Conservation (phyloP, 2,888 invertebrate species). For the Netelia melanura region DNA sequence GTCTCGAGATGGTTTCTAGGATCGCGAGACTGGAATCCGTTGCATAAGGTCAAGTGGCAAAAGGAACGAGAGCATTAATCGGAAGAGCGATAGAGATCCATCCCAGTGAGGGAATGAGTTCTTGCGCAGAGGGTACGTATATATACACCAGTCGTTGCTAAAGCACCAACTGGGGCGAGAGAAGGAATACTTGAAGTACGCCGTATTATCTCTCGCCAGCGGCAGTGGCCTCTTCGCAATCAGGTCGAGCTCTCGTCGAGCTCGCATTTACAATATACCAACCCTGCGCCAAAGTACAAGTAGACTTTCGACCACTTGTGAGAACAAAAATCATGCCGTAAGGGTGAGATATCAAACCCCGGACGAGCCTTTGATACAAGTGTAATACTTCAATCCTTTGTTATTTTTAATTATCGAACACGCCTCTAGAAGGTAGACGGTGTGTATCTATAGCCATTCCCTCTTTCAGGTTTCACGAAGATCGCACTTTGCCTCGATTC, state of each 20-base stretch:
- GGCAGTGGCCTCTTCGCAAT: conserved; percentile 62
- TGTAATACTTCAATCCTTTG: no score
- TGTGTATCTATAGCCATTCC: not conserved
- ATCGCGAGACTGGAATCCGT: conserved; percentile 20
- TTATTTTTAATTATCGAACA: no score
- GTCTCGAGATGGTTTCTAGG: conserved; percentile 26
- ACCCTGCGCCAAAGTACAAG: not conserved
- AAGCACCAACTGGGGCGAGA: conserved; percentile 48
- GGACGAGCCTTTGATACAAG: not conserved
- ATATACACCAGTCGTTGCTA: not conserved
- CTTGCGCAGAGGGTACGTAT: conserved; percentile 5
- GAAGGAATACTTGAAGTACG: conserved; percentile 58
- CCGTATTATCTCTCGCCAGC: conserved; percentile 62
- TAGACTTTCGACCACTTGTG: conserved; percentile 19
- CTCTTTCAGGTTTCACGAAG: not conserved
- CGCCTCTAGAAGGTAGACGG: no score
- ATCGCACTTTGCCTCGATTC: not conserved
- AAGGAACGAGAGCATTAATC: conserved; percentile 38
- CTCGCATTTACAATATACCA: conserved; percentile 45
- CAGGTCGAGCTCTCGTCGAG: conserved; percentile 57
- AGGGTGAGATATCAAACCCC: conserved; percentile 8
- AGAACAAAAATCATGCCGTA: not conserved
- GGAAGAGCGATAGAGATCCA: conserved; percentile 13
- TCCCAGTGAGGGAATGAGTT: conserved; percentile 25
- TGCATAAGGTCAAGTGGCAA: conserved; percentile 48